Conservation (phyloP, 2,888 invertebrate species). For the Drosophila anomalata region DNA sequence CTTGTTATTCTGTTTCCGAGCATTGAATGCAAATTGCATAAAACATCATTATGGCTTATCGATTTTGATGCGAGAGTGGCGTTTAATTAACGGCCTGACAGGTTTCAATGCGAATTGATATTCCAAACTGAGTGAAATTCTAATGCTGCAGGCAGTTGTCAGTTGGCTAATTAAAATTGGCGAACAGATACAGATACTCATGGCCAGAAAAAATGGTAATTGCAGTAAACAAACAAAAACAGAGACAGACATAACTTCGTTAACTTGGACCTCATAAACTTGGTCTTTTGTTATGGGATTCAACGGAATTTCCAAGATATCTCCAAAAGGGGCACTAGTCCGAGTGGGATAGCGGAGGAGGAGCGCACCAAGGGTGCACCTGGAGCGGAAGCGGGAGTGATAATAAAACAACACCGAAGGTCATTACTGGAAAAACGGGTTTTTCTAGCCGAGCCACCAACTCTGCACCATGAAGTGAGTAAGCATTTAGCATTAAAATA, state of each 20-base stretch:
- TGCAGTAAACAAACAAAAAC: constrained; percentile 15
- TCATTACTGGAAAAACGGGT: constrained; percentile 80
- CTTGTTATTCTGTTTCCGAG: constrained; percentile 8
- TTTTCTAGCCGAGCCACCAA: constrained; percentile 39
- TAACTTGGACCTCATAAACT: constrained; percentile 12
- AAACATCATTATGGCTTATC: constrained; percentile 30
- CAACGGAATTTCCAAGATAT: constrained; percentile 42
- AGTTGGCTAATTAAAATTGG: constrained; percentile 30
- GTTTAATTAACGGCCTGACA: constrained; percentile 40
- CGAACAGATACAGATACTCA: constrained; percentile 4
- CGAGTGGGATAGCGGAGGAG: background rate
- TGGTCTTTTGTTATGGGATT: constrained; percentile 39
- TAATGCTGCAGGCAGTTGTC: background rate
- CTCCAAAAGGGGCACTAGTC: constrained; percentile 12
- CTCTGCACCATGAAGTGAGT: constrained; percentile 57
- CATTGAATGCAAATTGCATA: constrained; percentile 45
- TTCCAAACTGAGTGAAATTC: constrained; percentile 18
- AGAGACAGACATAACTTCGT: constrained; percentile 5
- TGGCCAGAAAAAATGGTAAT: constrained; percentile 36
- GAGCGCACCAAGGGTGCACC: constrained; percentile 6
- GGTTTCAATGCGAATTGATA: constrained; percentile 14
- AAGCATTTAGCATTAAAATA: constrained; percentile 77
- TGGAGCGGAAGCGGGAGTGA: constrained; percentile 47
- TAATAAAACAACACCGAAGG: constrained; percentile 72
- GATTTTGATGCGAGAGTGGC: constrained; percentile 29